Base-by-base conservation (phyloP, 2,888 invertebrate genomes). In the Plebejus anna region DNA sequence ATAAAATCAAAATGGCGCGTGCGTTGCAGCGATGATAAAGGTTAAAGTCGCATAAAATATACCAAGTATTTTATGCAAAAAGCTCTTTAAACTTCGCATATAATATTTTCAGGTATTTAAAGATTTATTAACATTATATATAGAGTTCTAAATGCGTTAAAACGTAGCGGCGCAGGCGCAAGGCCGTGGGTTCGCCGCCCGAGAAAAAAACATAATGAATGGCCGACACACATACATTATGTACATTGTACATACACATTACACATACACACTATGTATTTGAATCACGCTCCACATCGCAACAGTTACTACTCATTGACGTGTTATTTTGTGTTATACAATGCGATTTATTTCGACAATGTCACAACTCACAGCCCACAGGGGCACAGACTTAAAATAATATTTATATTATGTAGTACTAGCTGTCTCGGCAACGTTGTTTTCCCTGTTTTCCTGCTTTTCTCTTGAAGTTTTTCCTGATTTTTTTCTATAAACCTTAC, bases 171-270 rank as follows among this genome's bases (percentile, higher is more conserved):
- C 87, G 90, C 89, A 88, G 88, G 89, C 88, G 89, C 88, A 81
- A 80, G 80, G 92, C 89, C 91, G 90, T 81, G 87, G 82, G 90
- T 90, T 90, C 90, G 90, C 84, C 89, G 90, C 81, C 88, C 89
- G 88, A 82, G 81, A 86, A 89, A 81, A 89, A 91, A 90, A 89
- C 85, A 82, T 88, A 85, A 92, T 93, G 92, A 93, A 92, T 91
- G 92, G 88, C 88, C 86, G 82, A 75, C 76, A 79, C 77, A 78
- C 76, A 77, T 77, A 77, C 76, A 70, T 59, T 36, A 51, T 70
- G 61, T 57, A 71, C 51, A 59, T 28, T 32, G 22, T 38, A 76
- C 71, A 71, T 70, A 47, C 47, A 32, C 72, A 47, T 47, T 47
- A 57, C 28, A 71, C 16, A 76, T 1, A 42, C 28, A 76, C 61